Evolutionary conservation across 2,888 invertebrate genomes (phyloP).

Genomic region (Noctuana brunneofusca): DNA sequence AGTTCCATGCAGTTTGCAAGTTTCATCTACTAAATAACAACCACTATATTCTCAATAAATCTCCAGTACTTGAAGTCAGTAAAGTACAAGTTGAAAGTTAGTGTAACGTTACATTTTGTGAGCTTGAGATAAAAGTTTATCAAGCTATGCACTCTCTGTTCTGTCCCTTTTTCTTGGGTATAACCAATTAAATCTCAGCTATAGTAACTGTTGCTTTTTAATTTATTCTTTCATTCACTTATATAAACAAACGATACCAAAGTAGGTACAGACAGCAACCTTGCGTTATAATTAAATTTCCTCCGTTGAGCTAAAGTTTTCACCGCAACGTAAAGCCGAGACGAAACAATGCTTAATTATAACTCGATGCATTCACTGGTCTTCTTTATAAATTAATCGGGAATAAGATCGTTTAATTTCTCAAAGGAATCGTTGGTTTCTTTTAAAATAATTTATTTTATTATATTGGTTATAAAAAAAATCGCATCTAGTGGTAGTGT

Average conservation of each 20-base stretch:
- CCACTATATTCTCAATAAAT: neutral
- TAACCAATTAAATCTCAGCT: too few relatives aligned
- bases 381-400: slow-evolving; percentile 1
- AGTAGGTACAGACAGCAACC: slow-evolving; percentile 5
- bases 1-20: slow-evolving; percentile 16
- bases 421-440: neutral
- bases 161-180: neutral
- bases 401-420: slow-evolving; percentile 17
- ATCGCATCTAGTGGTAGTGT: too few relatives aligned
- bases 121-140: neutral
- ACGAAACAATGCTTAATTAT: slow-evolving; percentile 29
- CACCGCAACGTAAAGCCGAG: slow-evolving; percentile 13
- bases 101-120: too few relatives aligned
- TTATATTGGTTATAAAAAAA: too few relatives aligned
- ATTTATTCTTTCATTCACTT: slow-evolving; percentile 6
- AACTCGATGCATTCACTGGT: slow-evolving; percentile 27
- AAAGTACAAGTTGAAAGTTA: slow-evolving; percentile 1
- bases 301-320: slow-evolving; percentile 23
- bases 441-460: too few relatives aligned
- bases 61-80: neutral
- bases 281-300: slow-evolving; percentile 26
- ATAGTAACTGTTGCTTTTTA: neutral
- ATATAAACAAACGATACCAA: slow-evolving; percentile 6
- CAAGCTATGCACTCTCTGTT: neutral
- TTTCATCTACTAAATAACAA: slow-evolving; percentile 14